Conservation (phyloP, 2,797 vertebrate genomes). For the Poeciliopsis infans region DNA sequence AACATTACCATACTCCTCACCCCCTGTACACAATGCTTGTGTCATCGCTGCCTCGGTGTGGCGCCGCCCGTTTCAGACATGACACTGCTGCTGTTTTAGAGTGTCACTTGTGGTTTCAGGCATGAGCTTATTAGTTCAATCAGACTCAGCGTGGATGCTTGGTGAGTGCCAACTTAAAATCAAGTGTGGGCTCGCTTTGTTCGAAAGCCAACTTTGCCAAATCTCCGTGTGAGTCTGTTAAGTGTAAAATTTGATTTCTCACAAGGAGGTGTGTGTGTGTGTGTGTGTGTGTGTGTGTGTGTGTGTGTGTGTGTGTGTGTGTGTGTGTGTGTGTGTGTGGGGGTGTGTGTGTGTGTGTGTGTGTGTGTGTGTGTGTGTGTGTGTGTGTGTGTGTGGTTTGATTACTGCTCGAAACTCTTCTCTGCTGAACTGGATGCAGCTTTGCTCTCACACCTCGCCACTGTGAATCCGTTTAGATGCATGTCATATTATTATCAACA, state of each 20-base stretch:
- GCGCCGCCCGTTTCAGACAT: conserved; percentile 62
- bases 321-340: neutral
- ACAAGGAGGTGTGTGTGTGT: neutral
- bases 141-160: conserved; percentile 62
- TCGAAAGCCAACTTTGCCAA: conserved; percentile 54
- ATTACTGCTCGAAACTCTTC: neutral
- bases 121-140: conserved; percentile 78
- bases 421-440: neutral
- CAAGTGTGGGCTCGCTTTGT: conserved; percentile 44
- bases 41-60: conserved; percentile 66
- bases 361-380: neutral
- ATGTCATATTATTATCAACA: neutral
- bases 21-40: conserved; percentile 67
- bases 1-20: conserved; percentile 78
- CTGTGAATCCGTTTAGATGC: neutral
- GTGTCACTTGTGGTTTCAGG: conserved; percentile 75
- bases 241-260: conserved; percentile 55
- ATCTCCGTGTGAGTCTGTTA: conserved; percentile 42
- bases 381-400: neutral
- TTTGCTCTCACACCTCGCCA: neutral
- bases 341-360: neutral
- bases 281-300: neutral
- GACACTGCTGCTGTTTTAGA: conserved; percentile 68
- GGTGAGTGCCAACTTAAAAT: conserved; percentile 71
- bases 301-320: neutral